phyloP scores from a whole-genome alignment of 2,113 vertebrate species.

The Grammatotria lemairii region DNA sequence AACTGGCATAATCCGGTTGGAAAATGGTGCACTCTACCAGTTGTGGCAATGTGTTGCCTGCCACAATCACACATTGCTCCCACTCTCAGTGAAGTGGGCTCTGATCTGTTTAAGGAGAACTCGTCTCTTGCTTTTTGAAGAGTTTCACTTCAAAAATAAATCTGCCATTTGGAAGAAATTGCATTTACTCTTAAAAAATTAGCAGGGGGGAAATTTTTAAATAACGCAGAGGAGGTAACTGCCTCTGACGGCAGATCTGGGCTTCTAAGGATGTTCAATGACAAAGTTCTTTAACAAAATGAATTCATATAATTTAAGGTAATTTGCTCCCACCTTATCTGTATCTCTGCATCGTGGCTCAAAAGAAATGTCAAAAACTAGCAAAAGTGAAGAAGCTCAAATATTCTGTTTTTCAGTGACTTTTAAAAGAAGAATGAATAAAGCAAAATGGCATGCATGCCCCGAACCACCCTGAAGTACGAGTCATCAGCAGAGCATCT shows the following conservation, averaged over 20 bases:
- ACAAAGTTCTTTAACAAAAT: not conserved
- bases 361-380: not conserved
- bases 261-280: not conserved
- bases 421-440: constrained; percentile 3
- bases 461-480: constrained; percentile 25
- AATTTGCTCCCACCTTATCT: not conserved
- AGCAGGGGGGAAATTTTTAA: not conserved
- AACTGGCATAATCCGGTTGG: constrained; percentile 38
- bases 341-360: not conserved
- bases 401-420: not conserved
- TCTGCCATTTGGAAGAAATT: constrained; percentile 6
- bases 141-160: constrained; percentile 14
- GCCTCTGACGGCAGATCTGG: not conserved
- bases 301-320: not conserved
- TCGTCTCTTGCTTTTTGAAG: not conserved
- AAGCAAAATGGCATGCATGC: constrained; percentile 14
- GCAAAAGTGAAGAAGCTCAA: not conserved
- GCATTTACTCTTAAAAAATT: not conserved
- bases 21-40: constrained; percentile 26
- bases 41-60: constrained; percentile 22
- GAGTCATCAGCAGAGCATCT: constrained; percentile 47
- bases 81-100: constrained; percentile 33
- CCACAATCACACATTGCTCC: constrained; percentile 51
- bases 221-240: not conserved
- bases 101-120: constrained; percentile 24